These are phyloP conservation scores for Brachypalpus laphriformis DNA, from an alignment of 2,888 invertebrate genomes.

Conservation along the genomic window DNA sequence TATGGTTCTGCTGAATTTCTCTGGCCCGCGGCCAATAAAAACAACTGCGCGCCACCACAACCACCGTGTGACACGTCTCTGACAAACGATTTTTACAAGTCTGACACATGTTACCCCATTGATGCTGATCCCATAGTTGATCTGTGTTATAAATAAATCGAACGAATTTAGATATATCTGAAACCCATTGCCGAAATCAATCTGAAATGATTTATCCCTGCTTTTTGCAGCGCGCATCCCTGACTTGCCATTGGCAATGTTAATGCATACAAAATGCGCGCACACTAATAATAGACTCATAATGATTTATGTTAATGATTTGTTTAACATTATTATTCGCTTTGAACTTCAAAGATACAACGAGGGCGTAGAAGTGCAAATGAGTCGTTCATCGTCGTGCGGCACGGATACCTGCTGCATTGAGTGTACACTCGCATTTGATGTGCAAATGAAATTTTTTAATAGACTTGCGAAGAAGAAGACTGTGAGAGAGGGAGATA, in stretches of 20 bases:
- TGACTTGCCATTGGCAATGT: slow-evolving; percentile 22
- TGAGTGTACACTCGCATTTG: background rate
- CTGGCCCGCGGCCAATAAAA: slow-evolving; percentile 39
- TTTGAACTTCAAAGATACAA: slow-evolving; percentile 57
- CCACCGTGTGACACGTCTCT: slow-evolving; percentile 31
- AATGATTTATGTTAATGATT: slow-evolving; percentile 55
- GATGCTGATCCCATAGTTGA: background rate
- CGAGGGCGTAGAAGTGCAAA: slow-evolving; percentile 29
- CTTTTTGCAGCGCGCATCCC: background rate
- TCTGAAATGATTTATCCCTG: slow-evolving; percentile 28
- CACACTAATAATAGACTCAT: slow-evolving; percentile 22
- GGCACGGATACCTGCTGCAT: background rate
- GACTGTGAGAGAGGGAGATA: background rate
- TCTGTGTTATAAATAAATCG: slow-evolving; percentile 13
- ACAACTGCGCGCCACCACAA: slow-evolving; percentile 3
- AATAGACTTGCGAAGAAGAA: background rate
- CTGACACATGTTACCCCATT: slow-evolving; percentile 41
- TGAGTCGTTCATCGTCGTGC: background rate
- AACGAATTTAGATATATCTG: slow-evolving; percentile 5
- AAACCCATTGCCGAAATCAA: slow-evolving; percentile 38
- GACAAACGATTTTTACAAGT: slow-evolving; percentile 21
- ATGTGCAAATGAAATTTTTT: background rate
- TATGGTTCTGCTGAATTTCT: background rate
- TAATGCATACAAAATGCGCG: background rate
- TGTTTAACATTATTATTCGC: slow-evolving; percentile 55